Evolutionary conservation across 2,113 vertebrate species (phyloP), one percentile per base, ranked within the genome.

Genomic region (Sclerurus mexicanus): DNA sequence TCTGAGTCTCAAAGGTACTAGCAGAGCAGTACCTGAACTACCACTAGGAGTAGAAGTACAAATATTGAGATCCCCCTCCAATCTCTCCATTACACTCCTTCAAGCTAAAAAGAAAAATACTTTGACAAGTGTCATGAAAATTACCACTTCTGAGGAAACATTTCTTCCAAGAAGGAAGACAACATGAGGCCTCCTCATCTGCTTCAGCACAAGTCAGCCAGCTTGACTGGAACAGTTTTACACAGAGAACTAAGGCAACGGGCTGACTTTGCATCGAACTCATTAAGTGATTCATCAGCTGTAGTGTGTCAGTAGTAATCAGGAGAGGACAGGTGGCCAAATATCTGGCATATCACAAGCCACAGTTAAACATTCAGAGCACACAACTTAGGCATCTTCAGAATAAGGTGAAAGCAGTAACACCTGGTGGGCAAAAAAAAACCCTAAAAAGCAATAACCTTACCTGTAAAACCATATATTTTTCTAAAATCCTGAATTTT

Each of bases 251-350:
- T 13, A 12, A 72, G 30, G 66, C 27, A 78, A 69, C 9, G 39
- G 71, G 55, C 46, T 85, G 71, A 18, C n/a, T 89, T 27, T 27
- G 50, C 53, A 53, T 2, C 37, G 53, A 90, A 47, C n/a, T 42
- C 62, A 31, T 64, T 27, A 52, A 79, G 62, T 39, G 40, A 56
- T 59, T 49, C 50, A 66, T 42, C 92, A 94, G 75, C 88, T 90
- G 80, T 10, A 68, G 40, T 33, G 37, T 15, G 23, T 58, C 58
- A 59, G 71, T 0, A 76, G 71, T 4, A 72, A 87, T 19, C n/a
- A 75, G 39, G 69, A 85, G 24, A 66, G 69, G 49, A 76, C 87
- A 93, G 79, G 83, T 87, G 72, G 86, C 55, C 63, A 86, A 76
- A 80, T 86, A 83, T 28, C 62, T 28, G 22, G 28, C 25, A 35